phyloP scores from a whole-genome alignment of 2,797 vertebrate genomes.

The Cirrhinus mrigala region DNA sequence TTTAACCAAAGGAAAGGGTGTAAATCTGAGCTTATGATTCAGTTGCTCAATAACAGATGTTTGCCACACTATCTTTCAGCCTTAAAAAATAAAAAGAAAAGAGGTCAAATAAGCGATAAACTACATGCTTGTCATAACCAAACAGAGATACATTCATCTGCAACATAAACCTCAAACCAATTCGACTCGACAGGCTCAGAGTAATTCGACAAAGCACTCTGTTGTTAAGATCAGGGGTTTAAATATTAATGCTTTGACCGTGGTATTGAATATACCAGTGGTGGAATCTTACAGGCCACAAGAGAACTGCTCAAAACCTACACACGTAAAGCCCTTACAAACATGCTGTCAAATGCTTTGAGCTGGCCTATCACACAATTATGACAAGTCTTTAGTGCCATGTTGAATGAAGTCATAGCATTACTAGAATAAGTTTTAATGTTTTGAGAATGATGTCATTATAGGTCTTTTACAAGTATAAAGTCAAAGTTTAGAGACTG shows the following conservation, averaged over 20 bases:
- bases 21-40: conserved; percentile 2
- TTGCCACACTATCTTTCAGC: conserved; percentile 14
- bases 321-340: not conserved
- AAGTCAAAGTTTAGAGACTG: not conserved
- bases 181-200: conserved; percentile 4
- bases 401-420: not conserved
- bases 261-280: conserved; percentile 38
- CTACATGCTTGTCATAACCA: not conserved
- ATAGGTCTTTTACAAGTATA: not conserved
- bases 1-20: conserved; percentile 28
- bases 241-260: conserved; percentile 48
- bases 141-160: conserved; percentile 35
- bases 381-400: not conserved
- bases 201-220: conserved; percentile 41
- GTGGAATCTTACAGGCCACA: not conserved
- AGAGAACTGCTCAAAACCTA: conserved; percentile 28
- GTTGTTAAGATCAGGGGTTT: conserved; percentile 40
- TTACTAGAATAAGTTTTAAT: not conserved
- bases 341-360: conserved; percentile 3
- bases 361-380: not conserved
- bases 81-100: not conserved
- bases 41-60: conserved; percentile 28
- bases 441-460: not conserved
- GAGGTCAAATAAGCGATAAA: conserved; percentile 27
- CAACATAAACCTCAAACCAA: conserved; percentile 43